Evolutionary conservation across 30 jellyfish, hydroid and myxozoan genomes (phyloP).

Genomic region (Aurelia aurita complex sp. Pacific): DNA sequence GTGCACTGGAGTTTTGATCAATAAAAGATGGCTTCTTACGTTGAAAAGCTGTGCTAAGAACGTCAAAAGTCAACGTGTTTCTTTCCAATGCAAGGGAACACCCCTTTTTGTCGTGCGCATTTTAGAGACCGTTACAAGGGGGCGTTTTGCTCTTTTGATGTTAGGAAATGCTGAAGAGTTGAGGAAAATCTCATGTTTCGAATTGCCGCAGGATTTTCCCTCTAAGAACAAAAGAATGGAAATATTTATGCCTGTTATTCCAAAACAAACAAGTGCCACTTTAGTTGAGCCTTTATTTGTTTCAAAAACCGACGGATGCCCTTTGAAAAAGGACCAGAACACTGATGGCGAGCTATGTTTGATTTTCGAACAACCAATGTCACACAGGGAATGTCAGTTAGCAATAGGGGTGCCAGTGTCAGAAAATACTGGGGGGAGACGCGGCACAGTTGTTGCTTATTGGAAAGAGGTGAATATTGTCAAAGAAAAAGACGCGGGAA

Average conservation of each 20-base stretch:
- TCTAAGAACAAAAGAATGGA: neutral
- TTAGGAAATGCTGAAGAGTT: conserved; percentile 3
- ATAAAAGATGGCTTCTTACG: conserved; percentile 33
- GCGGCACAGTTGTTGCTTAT: conserved; percentile 29
- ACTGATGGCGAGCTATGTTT: conserved; percentile 33
- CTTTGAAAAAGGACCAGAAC: conserved; percentile 9
- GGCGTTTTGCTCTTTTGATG: conserved; percentile 19
- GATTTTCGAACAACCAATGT: neutral
- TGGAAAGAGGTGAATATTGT: neutral
- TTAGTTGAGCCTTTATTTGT: conserved; percentile 39
- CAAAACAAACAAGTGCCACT: conserved; percentile 36
- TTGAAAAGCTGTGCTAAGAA: conserved; percentile 14
- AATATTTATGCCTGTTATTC: conserved; percentile 31
- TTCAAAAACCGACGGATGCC: conserved; percentile 41
- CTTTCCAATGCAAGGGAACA: conserved; percentile 4
- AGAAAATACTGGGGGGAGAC: neutral
- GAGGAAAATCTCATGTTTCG: conserved; percentile 13
- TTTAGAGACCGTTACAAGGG: conserved; percentile 16
- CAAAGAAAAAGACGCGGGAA: conserved; percentile 3
- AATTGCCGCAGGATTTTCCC: conserved; percentile 35
- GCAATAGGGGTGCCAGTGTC: conserved; percentile 47
- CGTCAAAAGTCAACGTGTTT: neutral
- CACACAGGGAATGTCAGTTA: conserved; percentile 9
- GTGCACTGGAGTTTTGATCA: conserved; percentile 32
- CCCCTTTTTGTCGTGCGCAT: neutral